Base-by-base conservation (phyloP, 2,797 vertebrate species). In the Aselliscus stoliczkanus region DNA sequence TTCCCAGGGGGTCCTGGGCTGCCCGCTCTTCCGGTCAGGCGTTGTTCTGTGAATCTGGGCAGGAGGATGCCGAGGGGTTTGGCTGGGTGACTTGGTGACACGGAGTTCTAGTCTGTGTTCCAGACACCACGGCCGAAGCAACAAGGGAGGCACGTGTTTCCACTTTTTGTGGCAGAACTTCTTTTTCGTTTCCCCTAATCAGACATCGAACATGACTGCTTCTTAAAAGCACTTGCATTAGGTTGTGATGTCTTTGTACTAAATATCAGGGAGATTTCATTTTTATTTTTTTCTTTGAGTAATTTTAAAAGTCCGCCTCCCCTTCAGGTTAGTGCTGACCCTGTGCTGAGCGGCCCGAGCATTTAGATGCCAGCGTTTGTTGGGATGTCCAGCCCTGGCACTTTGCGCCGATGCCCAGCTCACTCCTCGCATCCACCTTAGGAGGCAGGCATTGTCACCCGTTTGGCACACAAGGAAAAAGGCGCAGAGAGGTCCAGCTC, bases 11-110 rank as follows among this genome's bases (percentile, higher is more conserved):
- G 34, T 29, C 67, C 47, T 1, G 7, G n/a, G 23, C 62, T 37
- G 75, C 20, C 31, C 2, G 1, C 7, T 12, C 52, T 39, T 80
- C 54, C 31, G 15, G 5, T 56, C 0, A 20, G 39, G 13, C 7
- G 4, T 34, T 67, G 20, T 25, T 20, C n/a, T 13, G 3, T 44
- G 31, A 58, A 4, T n/a, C 1, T 20, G 1, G 9, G 23, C n/a
- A 17, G 67, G 15, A 42, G 69, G 50, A 2, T 25, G 4, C 9
- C 4, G 11, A 18, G 58, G 7, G 27, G 14, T 6, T 0, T 5
- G 37, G 62, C 42, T 44, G 2, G 1, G 3, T 2, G 0, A 1
- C 1, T 1, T 1, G 44, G 27, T 2, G 0, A 11, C 11, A 0
- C 58, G 13, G 9, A 27, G 58, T 54, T 50, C 56, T 10, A 58